These are phyloP conservation scores for Trypoxylon attenuatum DNA, from an alignment of 2,888 invertebrate species.

Conservation along the genomic window DNA sequence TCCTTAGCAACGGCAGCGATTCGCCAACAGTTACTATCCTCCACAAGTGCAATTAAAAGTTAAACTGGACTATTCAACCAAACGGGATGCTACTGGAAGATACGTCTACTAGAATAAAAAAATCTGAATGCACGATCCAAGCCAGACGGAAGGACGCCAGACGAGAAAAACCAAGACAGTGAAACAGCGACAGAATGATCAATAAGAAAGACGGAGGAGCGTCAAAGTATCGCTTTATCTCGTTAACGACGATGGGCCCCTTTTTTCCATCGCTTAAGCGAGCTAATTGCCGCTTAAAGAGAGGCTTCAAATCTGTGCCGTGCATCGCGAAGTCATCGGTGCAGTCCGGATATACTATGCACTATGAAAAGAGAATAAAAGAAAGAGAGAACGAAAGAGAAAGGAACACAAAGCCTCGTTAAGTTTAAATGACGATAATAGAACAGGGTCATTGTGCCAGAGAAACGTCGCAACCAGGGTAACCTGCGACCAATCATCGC, in stretches of 20 bases:
- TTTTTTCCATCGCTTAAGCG: not conserved
- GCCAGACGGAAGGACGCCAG: not conserved
- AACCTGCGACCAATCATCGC: conserved; percentile 29
- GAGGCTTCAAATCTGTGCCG: conserved; percentile 11
- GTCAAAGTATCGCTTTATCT: conserved; percentile 6
- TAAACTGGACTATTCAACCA: no score
- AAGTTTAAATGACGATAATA: conserved; percentile 63
- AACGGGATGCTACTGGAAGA: no score
- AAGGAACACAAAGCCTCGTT: conserved; percentile 63
- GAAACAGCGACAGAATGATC: conserved; percentile 1
- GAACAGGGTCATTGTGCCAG: conserved; percentile 42
- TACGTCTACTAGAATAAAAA: no score
- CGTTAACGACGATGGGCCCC: conserved; percentile 6
- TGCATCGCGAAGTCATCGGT: conserved; percentile 22
- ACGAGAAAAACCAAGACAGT: not conserved
- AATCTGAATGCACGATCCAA: no score
- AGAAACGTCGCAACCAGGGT: conserved; percentile 22
- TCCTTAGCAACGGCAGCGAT: no score
- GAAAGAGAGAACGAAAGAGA: not conserved
- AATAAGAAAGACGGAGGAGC: conserved; percentile 1
- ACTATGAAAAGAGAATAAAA: no score
- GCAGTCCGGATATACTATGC: conserved; percentile 12
- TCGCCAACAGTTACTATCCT: no score
- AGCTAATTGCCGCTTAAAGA: conserved; percentile 25
- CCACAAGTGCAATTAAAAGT: no score